Base-by-base conservation (phyloP, 53 echinoderm and acorn worm genomes). In the Hippasteria phrygiana region DNA sequence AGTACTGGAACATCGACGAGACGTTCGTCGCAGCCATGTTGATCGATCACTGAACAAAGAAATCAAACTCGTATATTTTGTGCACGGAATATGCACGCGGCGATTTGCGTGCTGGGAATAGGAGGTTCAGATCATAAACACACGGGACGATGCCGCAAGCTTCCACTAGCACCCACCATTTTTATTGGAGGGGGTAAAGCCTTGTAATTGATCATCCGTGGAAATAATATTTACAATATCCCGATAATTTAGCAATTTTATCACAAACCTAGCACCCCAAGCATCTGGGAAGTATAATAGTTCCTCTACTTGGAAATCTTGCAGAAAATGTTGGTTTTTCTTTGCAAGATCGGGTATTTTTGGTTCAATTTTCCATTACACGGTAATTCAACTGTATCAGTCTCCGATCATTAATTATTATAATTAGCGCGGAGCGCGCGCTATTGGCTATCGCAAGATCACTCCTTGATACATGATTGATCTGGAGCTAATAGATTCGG, bases 11-110 rank as follows among this genome's bases (percentile, higher is more conserved):
- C 98, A 98, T 98, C 89, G 98, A 98, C 88, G 98, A 91, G 88
- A 98, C 88, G 94, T 98, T 96, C 73, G 95, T 90, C 90, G 98
- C 95, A 88, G 98, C 98, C 98, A 98, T 98, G 85, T 98, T 98
- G 93, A 93, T 93, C 93, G 88, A 88, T 93, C 75, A 81, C 77
- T 80, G 89, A 79, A 90, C 90, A 90, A 90, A 90, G 90, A 90
- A 90, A 90, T 85, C 85, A 85, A 85, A 85, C 85, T 85, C 85
- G 45, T 42, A 63, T 43, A 81, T 43, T 65, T 81, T 46, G 81
- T 85, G 85, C 85, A 83, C 83, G 40, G 32, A 36, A 45, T 40
- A 43, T 67, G 59, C 59, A 59, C n/a, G n/a, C n/a, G n/a, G n/a
- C n/a, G n/a, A n/a, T n/a, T 59, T 59, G 59, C 16, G 18, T 55